phyloP scores from a whole-genome alignment of 2,888 invertebrate genomes.

The Nomada flava region DNA sequence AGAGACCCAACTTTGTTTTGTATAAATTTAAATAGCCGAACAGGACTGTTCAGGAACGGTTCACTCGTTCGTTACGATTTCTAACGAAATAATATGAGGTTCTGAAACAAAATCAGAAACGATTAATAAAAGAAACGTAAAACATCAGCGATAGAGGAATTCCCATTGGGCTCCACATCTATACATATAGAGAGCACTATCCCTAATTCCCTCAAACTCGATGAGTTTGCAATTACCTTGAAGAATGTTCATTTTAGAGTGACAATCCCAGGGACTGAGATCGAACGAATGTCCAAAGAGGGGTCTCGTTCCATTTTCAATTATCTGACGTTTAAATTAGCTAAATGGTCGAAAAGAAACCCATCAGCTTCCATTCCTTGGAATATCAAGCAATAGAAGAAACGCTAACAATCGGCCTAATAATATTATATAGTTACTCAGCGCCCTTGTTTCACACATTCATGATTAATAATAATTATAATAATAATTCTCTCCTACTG shows the following conservation, averaged over 20 bases:
- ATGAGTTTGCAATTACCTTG: not conserved
- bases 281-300: slow-evolving; percentile 1
- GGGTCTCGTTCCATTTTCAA: not conserved
- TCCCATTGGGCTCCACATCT: no score
- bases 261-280: not conserved
- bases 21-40: no score
- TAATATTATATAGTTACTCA: slow-evolving; percentile 70
- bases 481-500: slow-evolving; percentile 68
- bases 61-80: no score
- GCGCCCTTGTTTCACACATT: slow-evolving; percentile 68
- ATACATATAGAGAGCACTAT: no score
- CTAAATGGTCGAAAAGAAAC: slow-evolving; percentile 26
- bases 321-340: slow-evolving; percentile 19
- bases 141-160: no score
- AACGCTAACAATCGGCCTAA: slow-evolving; percentile 76
- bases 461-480: slow-evolving; percentile 75
- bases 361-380: slow-evolving; percentile 29
- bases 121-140: no score
- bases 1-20: no score
- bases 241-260: not conserved
- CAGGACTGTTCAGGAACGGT: no score
- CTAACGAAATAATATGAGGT: no score
- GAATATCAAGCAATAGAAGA: slow-evolving; percentile 65
- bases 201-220: no score
- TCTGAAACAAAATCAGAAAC: no score